These are phyloP conservation scores for Chrysina gloriosa DNA, from an alignment of 2,888 invertebrate species.

Conservation along the genomic window DNA sequence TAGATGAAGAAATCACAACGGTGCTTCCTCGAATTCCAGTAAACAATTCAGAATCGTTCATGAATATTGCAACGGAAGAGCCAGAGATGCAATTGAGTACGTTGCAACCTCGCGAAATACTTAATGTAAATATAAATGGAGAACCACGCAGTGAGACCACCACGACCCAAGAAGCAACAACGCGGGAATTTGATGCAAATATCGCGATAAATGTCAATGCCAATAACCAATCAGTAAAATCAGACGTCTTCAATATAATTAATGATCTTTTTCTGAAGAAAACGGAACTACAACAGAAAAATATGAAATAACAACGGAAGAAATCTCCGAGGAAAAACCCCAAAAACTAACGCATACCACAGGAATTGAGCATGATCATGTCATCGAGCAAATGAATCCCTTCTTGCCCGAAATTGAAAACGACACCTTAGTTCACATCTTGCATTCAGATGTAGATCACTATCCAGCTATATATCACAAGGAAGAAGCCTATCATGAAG, in stretches of 20 bases:
- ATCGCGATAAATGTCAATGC: background rate
- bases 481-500: slow-evolving; percentile 41
- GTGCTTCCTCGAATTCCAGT: no score
- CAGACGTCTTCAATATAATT: background rate
- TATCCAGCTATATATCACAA: slow-evolving; percentile 58
- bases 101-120: background rate
- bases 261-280: background rate
- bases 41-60: no score
- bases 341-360: slow-evolving; percentile 49
- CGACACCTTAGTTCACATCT: slow-evolving; percentile 70
- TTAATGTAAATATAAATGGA: background rate
- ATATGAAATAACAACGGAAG: slow-evolving; percentile 9
- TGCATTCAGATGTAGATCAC: slow-evolving; percentile 67
- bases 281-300: slow-evolving; percentile 2
- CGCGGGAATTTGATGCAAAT: background rate
- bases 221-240: background rate
- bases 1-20: slow-evolving; percentile 19
- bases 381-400: slow-evolving; percentile 40
- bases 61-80: background rate
- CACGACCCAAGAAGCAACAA: background rate
- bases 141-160: background rate
- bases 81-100: background rate
- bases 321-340: slow-evolving; percentile 38
- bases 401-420: slow-evolving; percentile 70
- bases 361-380: slow-evolving; percentile 40